Evolutionary conservation across 2,797 vertebrate species (phyloP), one percentile per base, ranked within the genome.

Genomic region (Girardinus metallicus): DNA sequence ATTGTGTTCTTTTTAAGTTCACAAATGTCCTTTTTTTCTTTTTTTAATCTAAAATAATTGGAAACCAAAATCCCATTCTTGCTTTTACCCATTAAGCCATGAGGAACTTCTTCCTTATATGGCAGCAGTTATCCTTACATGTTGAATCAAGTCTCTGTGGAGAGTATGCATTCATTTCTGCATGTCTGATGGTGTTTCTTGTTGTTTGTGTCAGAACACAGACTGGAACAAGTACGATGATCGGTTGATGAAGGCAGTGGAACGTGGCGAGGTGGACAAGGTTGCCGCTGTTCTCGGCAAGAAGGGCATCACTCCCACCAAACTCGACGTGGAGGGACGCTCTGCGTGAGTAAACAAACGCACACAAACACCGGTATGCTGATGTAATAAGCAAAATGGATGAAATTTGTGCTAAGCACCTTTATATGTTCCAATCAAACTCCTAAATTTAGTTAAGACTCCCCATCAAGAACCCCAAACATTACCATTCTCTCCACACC

Each of bases 201-300:
- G 0, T 92, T 31, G 0, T 78, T 62, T 4, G 60, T 74, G n/a
- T 74, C 95, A 97, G 94, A 97, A 97, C 89, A 95, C 97, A 44
- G 99, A 99, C 92, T 99, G 99, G 99, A 99, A 94, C 95, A 99
- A 99, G 91, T 97, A 99, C 0, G 98, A 99, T 73, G 99, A 99
- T 79, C 96, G 98, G 91, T 77, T 99, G 86, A 98, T 99, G 98
- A 99, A 99, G 93, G 98, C 98, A 5, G 98, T 99, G 74, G 99
- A 99, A 71, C 96, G 97, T 41, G 96, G 97, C 0, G 99, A 99
- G 92, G 97, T 97, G 92, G 99, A 99, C 71, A 99, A 99, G 90
- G 97, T 98, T 16, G 94, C 97, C 0, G 94, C 97, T 1, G 97
- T 98, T 77, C 98, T 99, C 73, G 92, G 95, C 88, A 99, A 97